Conservation (phyloP, 2,888 invertebrate species). For the Brenthis ino region DNA sequence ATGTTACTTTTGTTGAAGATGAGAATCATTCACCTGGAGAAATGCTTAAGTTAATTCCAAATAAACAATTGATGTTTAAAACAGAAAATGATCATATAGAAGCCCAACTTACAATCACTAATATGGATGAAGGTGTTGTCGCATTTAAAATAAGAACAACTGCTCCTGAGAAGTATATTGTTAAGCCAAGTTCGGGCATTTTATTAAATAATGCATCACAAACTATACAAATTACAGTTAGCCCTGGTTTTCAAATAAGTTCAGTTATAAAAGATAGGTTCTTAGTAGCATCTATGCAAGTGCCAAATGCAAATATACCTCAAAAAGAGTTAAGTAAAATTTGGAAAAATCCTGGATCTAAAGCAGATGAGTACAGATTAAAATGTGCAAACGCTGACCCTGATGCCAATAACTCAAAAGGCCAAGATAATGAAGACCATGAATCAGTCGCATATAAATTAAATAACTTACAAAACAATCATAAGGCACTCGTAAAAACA, state of each 20-base stretch:
- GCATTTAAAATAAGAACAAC: constrained; percentile 92
- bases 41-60: constrained; percentile 80
- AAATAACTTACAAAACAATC: constrained; percentile 31
- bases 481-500: constrained; percentile 27
- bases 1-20: constrained; percentile 38
- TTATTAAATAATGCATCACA: constrained; percentile 83
- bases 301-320: constrained; percentile 73
- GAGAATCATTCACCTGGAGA: constrained; percentile 53
- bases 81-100: constrained; percentile 83
- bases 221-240: constrained; percentile 85
- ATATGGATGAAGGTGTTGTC: constrained; percentile 72
- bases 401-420: constrained; percentile 2
- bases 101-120: constrained; percentile 84
- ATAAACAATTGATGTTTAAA: constrained; percentile 85
- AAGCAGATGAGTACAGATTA: constrained; percentile 85
- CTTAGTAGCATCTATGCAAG: constrained; percentile 87
- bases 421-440: constrained; percentile 10
- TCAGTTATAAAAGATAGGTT: constrained; percentile 89
- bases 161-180: constrained; percentile 93
- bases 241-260: constrained; percentile 84
- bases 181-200: constrained; percentile 90
- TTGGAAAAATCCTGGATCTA: constrained; percentile 82
- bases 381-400: constrained; percentile 43
- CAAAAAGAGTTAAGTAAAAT: constrained; percentile 83
- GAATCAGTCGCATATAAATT: constrained; percentile 31